These are phyloP conservation scores for Coranthus polyacanthus DNA, from an alignment of 2,797 vertebrate genomes.

Conservation along the genomic window DNA sequence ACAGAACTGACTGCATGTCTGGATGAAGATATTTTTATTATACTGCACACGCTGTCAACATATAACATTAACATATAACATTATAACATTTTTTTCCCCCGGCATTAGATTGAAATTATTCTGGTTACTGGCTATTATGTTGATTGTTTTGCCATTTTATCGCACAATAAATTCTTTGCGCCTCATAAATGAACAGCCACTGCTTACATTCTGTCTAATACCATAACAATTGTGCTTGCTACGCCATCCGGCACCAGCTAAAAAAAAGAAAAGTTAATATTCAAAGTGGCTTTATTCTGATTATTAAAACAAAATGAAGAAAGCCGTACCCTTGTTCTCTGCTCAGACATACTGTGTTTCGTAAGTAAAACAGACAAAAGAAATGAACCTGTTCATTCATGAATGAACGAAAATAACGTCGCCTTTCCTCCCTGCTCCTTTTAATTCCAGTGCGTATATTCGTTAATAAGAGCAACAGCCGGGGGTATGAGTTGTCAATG, in stretches of 20 bases:
- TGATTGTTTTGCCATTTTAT: too few relatives aligned
- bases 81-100: too few relatives aligned
- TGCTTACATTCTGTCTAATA: neutral
- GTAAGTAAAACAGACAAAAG: too few relatives aligned
- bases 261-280: neutral
- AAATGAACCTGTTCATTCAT: too few relatives aligned
- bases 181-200: conserved; percentile 9
- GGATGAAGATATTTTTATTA: conserved; percentile 15
- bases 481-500: too few relatives aligned
- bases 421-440: too few relatives aligned
- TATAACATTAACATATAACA: too few relatives aligned
- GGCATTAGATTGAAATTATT: conserved; percentile 13
- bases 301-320: neutral
- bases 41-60: neutral
- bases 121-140: conserved; percentile 11
- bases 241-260: too few relatives aligned
- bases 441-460: too few relatives aligned
- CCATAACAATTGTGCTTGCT: too few relatives aligned
- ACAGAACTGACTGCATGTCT: conserved; percentile 7
- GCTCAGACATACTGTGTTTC: neutral
- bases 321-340: neutral
- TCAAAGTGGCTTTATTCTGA: conserved; percentile 1
- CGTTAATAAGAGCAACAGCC: too few relatives aligned
- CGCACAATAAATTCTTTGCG: neutral
- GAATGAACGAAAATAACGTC: too few relatives aligned